Conservation (phyloP, 2,797 vertebrate genomes). For the Pangasius macronema region DNA sequence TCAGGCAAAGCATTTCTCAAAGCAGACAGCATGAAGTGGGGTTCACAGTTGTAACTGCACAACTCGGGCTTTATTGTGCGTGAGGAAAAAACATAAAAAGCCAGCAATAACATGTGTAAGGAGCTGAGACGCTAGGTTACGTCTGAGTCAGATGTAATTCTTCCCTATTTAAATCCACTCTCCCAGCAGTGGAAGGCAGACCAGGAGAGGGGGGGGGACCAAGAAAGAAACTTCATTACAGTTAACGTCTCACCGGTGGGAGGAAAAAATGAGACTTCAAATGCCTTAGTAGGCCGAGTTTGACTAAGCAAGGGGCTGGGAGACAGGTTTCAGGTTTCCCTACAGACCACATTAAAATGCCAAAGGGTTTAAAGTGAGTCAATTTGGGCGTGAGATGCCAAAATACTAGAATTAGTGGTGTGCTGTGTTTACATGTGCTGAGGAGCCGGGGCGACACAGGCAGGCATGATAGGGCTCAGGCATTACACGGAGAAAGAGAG, state of each 20-base stretch:
- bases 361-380: conserved; percentile 55
- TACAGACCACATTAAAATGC: conserved; percentile 60
- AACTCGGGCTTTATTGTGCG: conserved; percentile 54
- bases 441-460: conserved; percentile 40
- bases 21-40: conserved; percentile 40
- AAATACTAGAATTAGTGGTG: conserved; percentile 62
- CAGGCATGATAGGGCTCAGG: conserved; percentile 48
- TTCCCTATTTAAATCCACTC: conserved; percentile 42
- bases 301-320: conserved; percentile 40
- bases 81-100: conserved; percentile 42
- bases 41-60: conserved; percentile 44
- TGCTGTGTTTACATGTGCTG: conserved; percentile 58
- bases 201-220: background rate
- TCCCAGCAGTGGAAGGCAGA: conserved; percentile 31
- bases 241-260: conserved; percentile 54
- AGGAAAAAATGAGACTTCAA: conserved; percentile 48
- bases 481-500: conserved; percentile 27
- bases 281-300: conserved; percentile 46
- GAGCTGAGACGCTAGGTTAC: conserved; percentile 38
- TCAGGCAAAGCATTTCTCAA: conserved; percentile 36
- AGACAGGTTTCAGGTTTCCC: conserved; percentile 55
- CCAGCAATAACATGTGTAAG: conserved; percentile 38
- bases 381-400: conserved; percentile 57
- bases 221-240: conserved; percentile 40
- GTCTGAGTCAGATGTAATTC: conserved; percentile 34